phyloP scores from a whole-genome alignment of 2,888 invertebrate species.

The Baccha elongata region DNA sequence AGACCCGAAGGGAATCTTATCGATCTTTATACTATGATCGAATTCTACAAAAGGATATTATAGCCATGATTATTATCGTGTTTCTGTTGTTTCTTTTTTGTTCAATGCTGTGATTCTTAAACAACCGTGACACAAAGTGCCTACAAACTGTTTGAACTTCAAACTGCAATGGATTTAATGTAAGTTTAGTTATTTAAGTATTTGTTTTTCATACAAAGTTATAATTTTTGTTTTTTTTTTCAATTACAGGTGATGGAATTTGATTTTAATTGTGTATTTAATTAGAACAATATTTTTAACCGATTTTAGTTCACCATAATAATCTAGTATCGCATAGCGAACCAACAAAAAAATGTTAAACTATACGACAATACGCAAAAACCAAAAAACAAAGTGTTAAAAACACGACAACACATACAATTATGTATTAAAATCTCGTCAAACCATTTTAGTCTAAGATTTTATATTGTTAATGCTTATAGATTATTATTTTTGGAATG shows the following conservation, averaged over 20 bases:
- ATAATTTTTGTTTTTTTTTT: neutral
- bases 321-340: constrained; percentile 18
- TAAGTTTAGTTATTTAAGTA: neutral
- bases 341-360: neutral
- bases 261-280: neutral
- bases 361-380: neutral
- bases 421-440: constrained; percentile 10
- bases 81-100: constrained; percentile 81
- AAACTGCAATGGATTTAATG: neutral
- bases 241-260: neutral
- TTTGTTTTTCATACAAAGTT: neutral
- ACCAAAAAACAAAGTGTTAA: neutral
- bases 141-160: neutral
- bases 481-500: constrained; percentile 14
- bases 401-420: constrained; percentile 65
- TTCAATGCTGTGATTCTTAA: constrained; percentile 80
- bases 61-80: constrained; percentile 81
- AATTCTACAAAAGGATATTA: constrained; percentile 81
- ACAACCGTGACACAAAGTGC: neutral
- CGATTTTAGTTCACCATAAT: neutral
- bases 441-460: neutral
- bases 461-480: constrained; percentile 10
- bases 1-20: constrained; percentile 80
- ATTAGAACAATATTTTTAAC: neutral
- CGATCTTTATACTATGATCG: constrained; percentile 81